Base-by-base conservation (phyloP, 2,888 invertebrate species). In the Rhagophthalmus giganteus region DNA sequence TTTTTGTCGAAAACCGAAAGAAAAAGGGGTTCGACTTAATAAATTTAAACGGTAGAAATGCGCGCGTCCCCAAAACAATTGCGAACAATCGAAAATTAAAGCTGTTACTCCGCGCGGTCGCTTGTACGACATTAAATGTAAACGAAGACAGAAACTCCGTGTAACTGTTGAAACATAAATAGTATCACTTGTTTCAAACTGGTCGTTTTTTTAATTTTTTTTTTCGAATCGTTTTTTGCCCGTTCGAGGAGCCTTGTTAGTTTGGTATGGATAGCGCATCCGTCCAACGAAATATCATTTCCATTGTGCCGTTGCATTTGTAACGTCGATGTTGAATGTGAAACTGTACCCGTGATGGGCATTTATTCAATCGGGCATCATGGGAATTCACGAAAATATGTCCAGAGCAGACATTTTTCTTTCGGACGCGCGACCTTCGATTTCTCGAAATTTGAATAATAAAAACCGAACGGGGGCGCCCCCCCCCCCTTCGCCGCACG, bases 101-200 rank as follows among this genome's bases (percentile, higher is more conserved):
- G n/a, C n/a, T n/a, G n/a, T n/a, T n/a, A n/a, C n/a, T n/a, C n/a
- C n/a, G n/a, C n/a, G n/a, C n/a, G n/a, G n/a, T n/a, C n/a, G n/a
- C n/a, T n/a, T n/a, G n/a, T n/a, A n/a, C n/a, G n/a, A n/a, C 9
- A 25, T 37, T 30, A 28, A 30, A 20, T 27, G 33, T 10, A 24
- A 30, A 45, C 45, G 37, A 25, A 45, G 45, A 45, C 30, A 37
- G 37, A 35, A 44, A 45, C 45, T 45, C 27, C 45, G 49, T 55
- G 55, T 55, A 55, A 55, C 55, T 45, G 48, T 44, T 55, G 48
- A 52, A 55, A 57, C 57, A 57, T 54, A 57, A 57, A 57, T 57
- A 57, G 51, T 57, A 57, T 57, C 57, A 54, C 57, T 57, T 57
- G 57, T 54, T 57, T 57, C 34, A 54, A 54, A 57, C 57, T 54